Base-by-base conservation (phyloP, 2,797 vertebrate genomes). In the Danio aesculapii region DNA sequence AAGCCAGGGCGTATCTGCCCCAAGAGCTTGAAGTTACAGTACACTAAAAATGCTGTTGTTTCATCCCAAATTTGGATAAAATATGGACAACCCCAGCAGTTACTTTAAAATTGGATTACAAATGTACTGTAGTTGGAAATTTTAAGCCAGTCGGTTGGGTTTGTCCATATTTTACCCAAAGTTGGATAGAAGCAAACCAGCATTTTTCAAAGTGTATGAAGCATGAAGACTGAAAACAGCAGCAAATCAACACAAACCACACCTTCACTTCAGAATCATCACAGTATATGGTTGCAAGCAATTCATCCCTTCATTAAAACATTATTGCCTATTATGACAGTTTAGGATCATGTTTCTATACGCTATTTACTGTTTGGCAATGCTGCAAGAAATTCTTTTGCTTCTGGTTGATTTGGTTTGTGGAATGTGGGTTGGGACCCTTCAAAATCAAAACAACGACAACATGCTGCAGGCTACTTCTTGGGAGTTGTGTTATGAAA, bases 351-450 rank as follows among this genome's bases (percentile, higher is more conserved):
- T 73, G 53, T 46, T 68, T 41, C 70, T 72, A 41, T 39, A 6
- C 53, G 10, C 21, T 53, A 14, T 72, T 72, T 68, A 70, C 44
- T 64, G 44, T 79, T 74, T 80, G n/a, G 63, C 62, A 70, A 74
- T 41, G 21, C 44, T 49, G 14, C 55, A 12, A 81, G 69, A 81
- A 69, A 44, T 77, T 21, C 1, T 74, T 73, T 73, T 75, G 59
- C 67, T 80, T 81, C 50, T 85, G 78, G 64, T 17, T 85, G 53
- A 73, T 81, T 79, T 75, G 58, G 78, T 81, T 72, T 84, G 77
- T 64, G 80, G 77, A 80, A 83, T 86, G 64, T 79, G 69, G 70
- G 70, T 61, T 77, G 66, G 67, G 68, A 74, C 64, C 76, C 43
- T 74, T 84, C 49, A 76, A 75, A 67, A 68, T 30, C 41, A 47